Conservation (phyloP, 2,113 vertebrate species). For the Thunnus maccoyii region DNA sequence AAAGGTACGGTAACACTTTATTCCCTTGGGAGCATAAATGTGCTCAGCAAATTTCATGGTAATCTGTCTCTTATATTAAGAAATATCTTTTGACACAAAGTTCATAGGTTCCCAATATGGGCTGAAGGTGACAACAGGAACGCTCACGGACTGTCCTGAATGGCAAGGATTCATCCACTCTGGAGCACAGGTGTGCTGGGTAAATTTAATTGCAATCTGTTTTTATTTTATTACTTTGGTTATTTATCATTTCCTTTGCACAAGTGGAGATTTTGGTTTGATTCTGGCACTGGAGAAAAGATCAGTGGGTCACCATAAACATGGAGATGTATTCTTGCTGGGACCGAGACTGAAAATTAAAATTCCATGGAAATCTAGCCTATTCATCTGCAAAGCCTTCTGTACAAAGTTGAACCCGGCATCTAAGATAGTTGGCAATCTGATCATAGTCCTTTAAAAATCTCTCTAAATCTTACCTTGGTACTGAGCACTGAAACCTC, state of each 20-base stretch:
- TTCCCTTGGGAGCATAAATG: background rate
- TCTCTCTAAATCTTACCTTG: slow-evolving; percentile 87
- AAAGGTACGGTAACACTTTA: background rate
- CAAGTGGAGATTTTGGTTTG: background rate
- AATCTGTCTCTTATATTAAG: background rate
- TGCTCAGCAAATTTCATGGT: background rate
- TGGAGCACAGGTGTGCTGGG: background rate
- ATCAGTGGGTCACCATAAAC: background rate
- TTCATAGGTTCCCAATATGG: background rate
- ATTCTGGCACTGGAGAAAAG: background rate
- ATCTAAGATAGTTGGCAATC: background rate
- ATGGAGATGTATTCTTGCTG: background rate
- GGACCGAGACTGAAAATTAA: background rate
- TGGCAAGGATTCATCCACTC: background rate
- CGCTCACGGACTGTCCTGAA: background rate
- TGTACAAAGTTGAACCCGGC: background rate
- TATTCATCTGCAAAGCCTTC: background rate
- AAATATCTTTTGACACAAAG: slow-evolving; percentile 4
- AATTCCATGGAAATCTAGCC: background rate
- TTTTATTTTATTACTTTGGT: background rate
- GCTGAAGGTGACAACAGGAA: background rate
- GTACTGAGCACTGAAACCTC: slow-evolving; percentile 97
- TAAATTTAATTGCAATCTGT: background rate
- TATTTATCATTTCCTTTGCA: background rate
- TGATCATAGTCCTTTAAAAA: background rate